Conservation (phyloP, 2,113 vertebrate genomes). For the Anas platyrhynchos region DNA sequence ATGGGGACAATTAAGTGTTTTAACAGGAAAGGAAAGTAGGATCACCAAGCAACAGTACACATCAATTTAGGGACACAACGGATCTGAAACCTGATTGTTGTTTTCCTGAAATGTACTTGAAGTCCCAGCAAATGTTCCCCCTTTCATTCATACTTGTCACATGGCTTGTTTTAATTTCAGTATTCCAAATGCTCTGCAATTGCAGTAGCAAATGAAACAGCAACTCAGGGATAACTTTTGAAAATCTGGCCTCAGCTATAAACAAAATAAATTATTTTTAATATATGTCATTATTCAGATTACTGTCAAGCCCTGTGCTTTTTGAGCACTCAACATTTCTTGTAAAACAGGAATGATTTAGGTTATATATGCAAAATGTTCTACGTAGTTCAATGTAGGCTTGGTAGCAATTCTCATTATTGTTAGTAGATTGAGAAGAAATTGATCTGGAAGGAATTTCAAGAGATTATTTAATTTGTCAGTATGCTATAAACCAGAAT, state of each 20-base stretch:
- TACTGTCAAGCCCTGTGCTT: background rate
- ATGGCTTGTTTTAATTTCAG: background rate
- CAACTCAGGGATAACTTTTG: background rate
- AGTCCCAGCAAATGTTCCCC: background rate
- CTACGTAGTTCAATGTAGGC: background rate
- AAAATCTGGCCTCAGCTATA: background rate
- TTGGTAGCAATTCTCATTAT: constrained; percentile 10
- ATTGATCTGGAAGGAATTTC: constrained; percentile 22
- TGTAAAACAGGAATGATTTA: background rate
- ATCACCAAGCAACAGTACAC: background rate
- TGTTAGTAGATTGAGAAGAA: constrained; percentile 18
- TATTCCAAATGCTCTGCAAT: background rate
- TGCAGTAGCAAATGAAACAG: background rate
- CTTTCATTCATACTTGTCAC: background rate
- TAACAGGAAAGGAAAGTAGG: background rate
- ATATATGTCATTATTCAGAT: background rate
- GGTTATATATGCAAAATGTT: background rate
- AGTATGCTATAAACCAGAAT: background rate
- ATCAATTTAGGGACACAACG: fast-evolving
- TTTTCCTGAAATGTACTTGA: background rate
- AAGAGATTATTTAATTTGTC: background rate
- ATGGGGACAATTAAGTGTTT: background rate
- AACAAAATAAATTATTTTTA: background rate
- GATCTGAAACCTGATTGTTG: background rate
- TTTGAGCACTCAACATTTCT: background rate